Percentiles rank a stretch among this genome's conserved stretches.
These are phyloP conservation scores for Trichogramma dendrolimi DNA, from an alignment of 2,888 invertebrate genomes.

Conservation along the genomic window DNA sequence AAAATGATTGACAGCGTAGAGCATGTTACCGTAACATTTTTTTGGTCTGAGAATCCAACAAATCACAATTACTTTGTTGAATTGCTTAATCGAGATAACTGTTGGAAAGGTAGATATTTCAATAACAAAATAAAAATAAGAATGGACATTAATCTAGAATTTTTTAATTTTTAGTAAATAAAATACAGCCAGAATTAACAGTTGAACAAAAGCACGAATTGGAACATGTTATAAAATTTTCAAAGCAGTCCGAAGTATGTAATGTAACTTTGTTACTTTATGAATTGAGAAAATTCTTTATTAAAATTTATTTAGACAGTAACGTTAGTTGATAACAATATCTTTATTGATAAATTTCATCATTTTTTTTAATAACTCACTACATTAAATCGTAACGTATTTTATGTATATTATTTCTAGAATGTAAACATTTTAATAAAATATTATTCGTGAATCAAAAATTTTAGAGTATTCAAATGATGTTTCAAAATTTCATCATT, in stretches of 20 bases:
- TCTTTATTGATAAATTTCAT: neutral
- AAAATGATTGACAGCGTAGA: conserved; percentile 29
- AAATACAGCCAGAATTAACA: conserved; percentile 40
- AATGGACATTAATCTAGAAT: neutral
- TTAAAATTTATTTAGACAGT: conserved; percentile 33
- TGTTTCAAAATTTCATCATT: too few species aligned
- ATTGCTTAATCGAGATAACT: conserved; percentile 30
- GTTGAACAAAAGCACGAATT: conserved; percentile 35
- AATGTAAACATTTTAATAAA: too few species aligned
- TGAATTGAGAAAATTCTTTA: conserved; percentile 38
- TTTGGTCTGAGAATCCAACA: conserved; percentile 30
- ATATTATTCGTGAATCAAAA: too few species aligned
- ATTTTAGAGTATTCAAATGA: too few species aligned
- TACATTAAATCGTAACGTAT: too few species aligned
- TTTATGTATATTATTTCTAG: too few species aligned
- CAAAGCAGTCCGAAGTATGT: conserved; percentile 31
- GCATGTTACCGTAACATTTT: conserved; percentile 38
- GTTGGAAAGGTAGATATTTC: conserved; percentile 41
- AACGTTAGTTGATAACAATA: neutral
- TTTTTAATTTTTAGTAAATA: conserved; percentile 38
- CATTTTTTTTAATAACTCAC: too few species aligned
- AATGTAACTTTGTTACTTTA: conserved; percentile 40
- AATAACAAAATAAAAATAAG: conserved; percentile 3
- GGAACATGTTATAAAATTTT: conserved; percentile 31
- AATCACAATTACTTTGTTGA: conserved; percentile 39